Evolutionary conservation across 2,888 invertebrate species (phyloP), one percentile per base, ranked within the genome.

Genomic region (Macaria liturata): DNA sequence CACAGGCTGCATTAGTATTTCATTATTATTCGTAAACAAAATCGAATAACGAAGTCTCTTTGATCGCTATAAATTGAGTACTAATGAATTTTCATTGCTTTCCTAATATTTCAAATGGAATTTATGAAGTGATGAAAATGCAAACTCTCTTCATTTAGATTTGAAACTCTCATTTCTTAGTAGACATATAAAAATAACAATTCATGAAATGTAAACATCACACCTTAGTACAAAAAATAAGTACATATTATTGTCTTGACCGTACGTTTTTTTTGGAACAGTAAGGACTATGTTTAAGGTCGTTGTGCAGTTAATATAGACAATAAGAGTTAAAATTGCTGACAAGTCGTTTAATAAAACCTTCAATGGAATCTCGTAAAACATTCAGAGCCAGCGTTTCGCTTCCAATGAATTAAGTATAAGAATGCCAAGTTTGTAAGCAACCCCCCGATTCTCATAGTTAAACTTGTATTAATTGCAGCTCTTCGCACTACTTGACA

Each of bases 401-500:
- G 49, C 57, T 66, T 65, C 53, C 58, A 72, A 66, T 70, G 68
- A 69, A 67, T 78, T 68, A 71, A 74, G 72, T 71, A 71, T 76
- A 71, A 66, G 64, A 32, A 52, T 45, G 8, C 50, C 44, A 55
- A 66, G 68, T 67, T 68, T 66, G 50, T 64, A 66, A 75, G 67
- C 70, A 68, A 64, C 62, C 65, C 64, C 62, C 65, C 65, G 68
- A 70, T 70, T 74, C 73, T 66, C 73, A 71, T 67, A 70, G 66
- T 75, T 71, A 70, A 74, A 74, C 61, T 74, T 74, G 66, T 63
- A 75, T 74, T 75, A 70, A 75, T 76, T 77, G 74, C 69, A 59
- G 62, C 67, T 67, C 57, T 61, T 56, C 20, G 56, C 50, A 53
- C 30, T 46, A 60, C 49, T 57, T 49, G 54, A 45, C 52, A 9